Evolutionary conservation across 2,113 vertebrate genomes (phyloP).

Genomic region (Crotophaga sulcirostris): DNA sequence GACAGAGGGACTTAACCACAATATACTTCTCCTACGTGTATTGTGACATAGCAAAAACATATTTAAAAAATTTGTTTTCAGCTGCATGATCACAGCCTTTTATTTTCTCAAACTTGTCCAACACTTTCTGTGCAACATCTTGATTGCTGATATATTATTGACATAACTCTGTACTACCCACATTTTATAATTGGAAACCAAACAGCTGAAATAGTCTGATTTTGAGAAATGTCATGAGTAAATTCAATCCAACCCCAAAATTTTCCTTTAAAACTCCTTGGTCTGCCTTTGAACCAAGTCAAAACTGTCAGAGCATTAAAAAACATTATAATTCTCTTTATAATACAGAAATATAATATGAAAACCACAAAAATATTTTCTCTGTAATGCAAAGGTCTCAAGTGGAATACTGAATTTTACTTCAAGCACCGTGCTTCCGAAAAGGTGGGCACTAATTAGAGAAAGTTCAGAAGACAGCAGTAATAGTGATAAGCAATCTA

Average conservation of each 20-base stretch:
- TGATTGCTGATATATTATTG: neutral
- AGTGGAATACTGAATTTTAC: neutral
- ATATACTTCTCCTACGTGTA: neutral
- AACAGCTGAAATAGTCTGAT: neutral
- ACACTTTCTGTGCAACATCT: neutral
- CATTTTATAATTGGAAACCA: neutral
- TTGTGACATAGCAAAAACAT: neutral
- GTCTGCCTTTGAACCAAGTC: neutral
- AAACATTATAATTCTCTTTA: neutral
- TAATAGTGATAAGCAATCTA: neutral
- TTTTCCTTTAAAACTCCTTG: neutral
- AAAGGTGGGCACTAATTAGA: neutral
- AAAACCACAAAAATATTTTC: neutral
- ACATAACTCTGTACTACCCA: neutral
- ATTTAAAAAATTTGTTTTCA: neutral
- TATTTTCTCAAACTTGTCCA: neutral
- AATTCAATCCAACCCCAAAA: neutral
- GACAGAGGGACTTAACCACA: neutral
- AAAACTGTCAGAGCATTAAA: neutral
- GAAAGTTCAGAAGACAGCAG: neutral
- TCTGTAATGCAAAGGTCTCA: neutral
- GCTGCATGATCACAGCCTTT: neutral
- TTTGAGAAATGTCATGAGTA: neutral
- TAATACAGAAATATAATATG: neutral
- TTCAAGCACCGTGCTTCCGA: neutral